Evolutionary conservation across 2,888 invertebrate genomes (phyloP).

Genomic region (Spicauda simplicius): DNA sequence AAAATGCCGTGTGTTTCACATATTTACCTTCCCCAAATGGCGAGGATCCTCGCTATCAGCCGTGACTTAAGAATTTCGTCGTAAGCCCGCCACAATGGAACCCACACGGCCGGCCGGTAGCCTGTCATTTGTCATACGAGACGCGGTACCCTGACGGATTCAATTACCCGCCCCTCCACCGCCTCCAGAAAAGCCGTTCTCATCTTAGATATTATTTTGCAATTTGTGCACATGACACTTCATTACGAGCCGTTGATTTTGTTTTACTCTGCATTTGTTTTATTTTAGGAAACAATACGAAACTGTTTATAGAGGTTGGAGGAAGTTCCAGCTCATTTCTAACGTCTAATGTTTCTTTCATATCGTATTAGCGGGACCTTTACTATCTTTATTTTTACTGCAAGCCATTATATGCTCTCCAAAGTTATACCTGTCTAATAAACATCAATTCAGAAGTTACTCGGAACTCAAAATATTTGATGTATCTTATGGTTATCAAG

Average conservation of each 20-base stretch:
- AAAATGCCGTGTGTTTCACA: too few species aligned
- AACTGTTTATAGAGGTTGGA: too few species aligned
- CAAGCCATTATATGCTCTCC: too few species aligned
- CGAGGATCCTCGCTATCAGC: neutral
- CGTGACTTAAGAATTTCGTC: constrained; percentile 39
- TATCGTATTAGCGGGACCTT: too few species aligned
- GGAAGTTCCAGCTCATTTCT: too few species aligned
- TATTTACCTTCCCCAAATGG: too few species aligned
- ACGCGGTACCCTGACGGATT: constrained; percentile 63
- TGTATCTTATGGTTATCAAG: too few species aligned
- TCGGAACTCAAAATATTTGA: too few species aligned
- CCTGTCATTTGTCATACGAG: constrained; percentile 66
- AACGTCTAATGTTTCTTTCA: neutral
- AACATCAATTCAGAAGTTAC: too few species aligned
- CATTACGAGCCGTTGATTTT: constrained; percentile 37
- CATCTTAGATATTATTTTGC: constrained; percentile 52
- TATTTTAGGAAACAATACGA: constrained; percentile 26
- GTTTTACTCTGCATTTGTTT: constrained; percentile 3
- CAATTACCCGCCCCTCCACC: constrained; percentile 58
- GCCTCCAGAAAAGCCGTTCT: constrained; percentile 39
- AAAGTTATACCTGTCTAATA: too few species aligned
- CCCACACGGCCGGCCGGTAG: constrained; percentile 34
- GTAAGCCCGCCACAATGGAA: constrained; percentile 39
- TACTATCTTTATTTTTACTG: too few species aligned
- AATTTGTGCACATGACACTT: constrained; percentile 54